These are phyloP conservation scores for Elephas maximus DNA, from an alignment of 2,113 vertebrate species.

Conservation along the genomic window DNA sequence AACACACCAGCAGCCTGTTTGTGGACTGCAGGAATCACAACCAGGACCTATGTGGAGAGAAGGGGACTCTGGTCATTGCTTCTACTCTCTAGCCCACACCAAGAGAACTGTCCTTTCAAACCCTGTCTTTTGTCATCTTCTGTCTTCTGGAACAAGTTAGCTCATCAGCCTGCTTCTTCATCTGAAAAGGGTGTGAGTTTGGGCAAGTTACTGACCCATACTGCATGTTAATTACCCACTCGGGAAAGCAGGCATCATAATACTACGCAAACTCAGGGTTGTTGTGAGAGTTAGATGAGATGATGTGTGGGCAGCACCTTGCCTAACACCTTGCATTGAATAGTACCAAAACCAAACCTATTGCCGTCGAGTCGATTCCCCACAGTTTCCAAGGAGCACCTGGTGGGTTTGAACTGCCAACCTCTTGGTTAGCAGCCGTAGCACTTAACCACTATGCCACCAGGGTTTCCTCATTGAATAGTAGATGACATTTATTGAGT, in stretches of 20 bases:
- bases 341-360: no score
- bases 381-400: no score
- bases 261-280: background rate
- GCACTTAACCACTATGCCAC: no score
- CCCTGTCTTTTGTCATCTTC: background rate
- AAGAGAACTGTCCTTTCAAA: no score
- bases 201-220: background rate
- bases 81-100: background rate
- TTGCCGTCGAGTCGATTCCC: no score
- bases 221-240: background rate
- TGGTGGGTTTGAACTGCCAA: no score
- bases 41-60: background rate
- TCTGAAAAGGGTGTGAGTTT: background rate
- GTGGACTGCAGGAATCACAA: background rate
- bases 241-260: background rate
- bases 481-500: no score
- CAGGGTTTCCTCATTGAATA: no score
- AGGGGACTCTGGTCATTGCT: background rate
- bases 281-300: background rate
- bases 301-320: accelerated
- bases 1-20: background rate
- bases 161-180: background rate
- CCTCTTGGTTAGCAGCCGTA: no score
- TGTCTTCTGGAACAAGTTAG: background rate
- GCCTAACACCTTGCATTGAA: no score